Base-by-base conservation (phyloP, 2,113 vertebrate species). In the Notiomystis cincta region DNA sequence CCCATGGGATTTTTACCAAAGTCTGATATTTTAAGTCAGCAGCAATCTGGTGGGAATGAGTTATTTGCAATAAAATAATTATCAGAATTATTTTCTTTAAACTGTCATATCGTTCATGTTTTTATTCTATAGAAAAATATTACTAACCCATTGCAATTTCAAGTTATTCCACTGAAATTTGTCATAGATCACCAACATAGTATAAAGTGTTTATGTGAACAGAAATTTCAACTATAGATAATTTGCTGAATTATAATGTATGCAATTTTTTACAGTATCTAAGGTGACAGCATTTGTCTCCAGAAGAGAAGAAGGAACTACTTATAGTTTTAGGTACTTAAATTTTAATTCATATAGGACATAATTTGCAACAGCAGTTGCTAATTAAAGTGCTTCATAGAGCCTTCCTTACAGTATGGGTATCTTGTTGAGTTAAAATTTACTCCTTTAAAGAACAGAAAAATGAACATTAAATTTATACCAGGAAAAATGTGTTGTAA, bases 321-420 rank as follows among this genome's bases (percentile, higher is more conserved):
- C 67, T 50, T 64, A 13, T 0, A 51, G 28, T 76, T 95, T 83
- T 75, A 73, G 80, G 54, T 72, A 50, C 7, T 53, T 19, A 64
- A 35, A 71, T 75, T 47, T 66, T 78, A 89, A 89, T 77, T 80
- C 11, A 87, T 85, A 67, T 23, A n/a, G 15, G n/a, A 78, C 47
- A 71, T 75, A 91, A 77, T 58, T 91, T 77, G 27, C 37, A 84
- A 78, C 89, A 93, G 72, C 60, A 92, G 80, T 89, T 92, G 19
- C 33, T 75, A 78, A 92, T 96, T 92, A 83, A 83, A 95, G 65
- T 89, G 35, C 58, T 82, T 82, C 47, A n/a, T 66, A 78, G 82
- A 81, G 35, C 6, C 58, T 93, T 86, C 24, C 31, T 77, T 54
- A 66, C 20, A 71, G 30, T 54, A 61, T 66, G n/a, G 19, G 24